Conservation (phyloP, 2,888 invertebrate species). For the Drosophila incognita region DNA sequence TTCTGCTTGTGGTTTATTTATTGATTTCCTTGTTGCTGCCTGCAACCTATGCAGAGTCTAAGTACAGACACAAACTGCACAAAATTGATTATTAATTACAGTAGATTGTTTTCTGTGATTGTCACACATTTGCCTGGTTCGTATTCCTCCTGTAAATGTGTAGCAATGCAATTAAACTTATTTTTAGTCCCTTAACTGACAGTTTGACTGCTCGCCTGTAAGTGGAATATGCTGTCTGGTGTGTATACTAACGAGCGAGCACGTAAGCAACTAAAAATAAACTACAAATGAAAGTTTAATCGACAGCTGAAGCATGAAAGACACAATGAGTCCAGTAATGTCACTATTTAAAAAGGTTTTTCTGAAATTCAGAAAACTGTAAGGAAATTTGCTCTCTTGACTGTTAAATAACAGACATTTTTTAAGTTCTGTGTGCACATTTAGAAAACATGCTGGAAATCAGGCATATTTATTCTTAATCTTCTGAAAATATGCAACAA, state of each 20-base stretch:
- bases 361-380: neutral
- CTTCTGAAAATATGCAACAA: neutral
- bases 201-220: neutral
- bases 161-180: conserved; percentile 4
- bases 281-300: neutral
- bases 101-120: conserved; percentile 4
- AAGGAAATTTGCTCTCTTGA: fast-evolving
- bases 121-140: neutral
- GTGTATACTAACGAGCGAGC: neutral
- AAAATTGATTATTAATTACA: conserved; percentile 50
- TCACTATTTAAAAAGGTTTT: neutral
- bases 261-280: neutral
- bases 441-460: neutral
- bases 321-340: neutral
- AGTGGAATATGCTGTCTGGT: neutral
- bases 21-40: conserved; percentile 43
- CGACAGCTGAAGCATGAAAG: neutral
- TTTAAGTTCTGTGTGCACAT: neutral
- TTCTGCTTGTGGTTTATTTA: conserved; percentile 22
- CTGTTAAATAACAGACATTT: fast-evolving
- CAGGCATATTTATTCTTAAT: neutral
- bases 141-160: neutral
- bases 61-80: conserved; percentile 18
- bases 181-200: conserved; percentile 27
- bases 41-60: conserved; percentile 2